Evolutionary conservation across 2,797 vertebrate species (phyloP), one percentile per base, ranked within the genome.

Genomic region (Enteromius argenteus): DNA sequence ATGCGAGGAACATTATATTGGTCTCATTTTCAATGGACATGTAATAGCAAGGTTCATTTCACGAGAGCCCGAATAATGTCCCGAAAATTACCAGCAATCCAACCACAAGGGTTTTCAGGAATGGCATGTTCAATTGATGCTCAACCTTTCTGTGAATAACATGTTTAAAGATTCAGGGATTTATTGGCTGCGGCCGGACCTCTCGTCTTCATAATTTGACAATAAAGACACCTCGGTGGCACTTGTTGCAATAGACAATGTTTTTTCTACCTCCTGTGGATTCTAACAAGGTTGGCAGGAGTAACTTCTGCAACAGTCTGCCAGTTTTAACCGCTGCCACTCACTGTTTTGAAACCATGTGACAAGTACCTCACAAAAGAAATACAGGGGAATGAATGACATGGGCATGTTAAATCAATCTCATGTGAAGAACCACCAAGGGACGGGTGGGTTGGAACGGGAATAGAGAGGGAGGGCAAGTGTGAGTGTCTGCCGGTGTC

Each of bases 401-500:
- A 75, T 19, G n/a, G 60, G 46, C 53, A 79, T 74, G 56, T 51
- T 74, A 68, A 83, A 84, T 53, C 60, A 60, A 83, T 68, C 81
- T 79, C 75, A 74, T 67, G 42, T 74, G 80, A 84, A 80, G 46
- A 66, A 71, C 42, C 42, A 79, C 58, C 35, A 74, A 39, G 7
- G 23, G 44, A 80, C 1, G 53, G 27, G 49, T 67, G 39, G 72
- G 71, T 27, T 77, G 75, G 27, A 71, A 79, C 30, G 30, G 21
- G 37, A 81, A 67, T 44, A 78, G 39, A 77, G 44, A 64, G 30
- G 51, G 37, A 64, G 72, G 76, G 42, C 42, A 67, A 58, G 51
- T 58, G 30, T 46, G 58, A 80, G 85, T 74, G 85, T 69, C 84
- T 86, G 84, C 86, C n/a, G 17, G 67, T 86, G 83, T 89, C 88